phyloP scores from a whole-genome alignment of 2,888 invertebrate species.

The Rhaphigaster nebulosa region DNA sequence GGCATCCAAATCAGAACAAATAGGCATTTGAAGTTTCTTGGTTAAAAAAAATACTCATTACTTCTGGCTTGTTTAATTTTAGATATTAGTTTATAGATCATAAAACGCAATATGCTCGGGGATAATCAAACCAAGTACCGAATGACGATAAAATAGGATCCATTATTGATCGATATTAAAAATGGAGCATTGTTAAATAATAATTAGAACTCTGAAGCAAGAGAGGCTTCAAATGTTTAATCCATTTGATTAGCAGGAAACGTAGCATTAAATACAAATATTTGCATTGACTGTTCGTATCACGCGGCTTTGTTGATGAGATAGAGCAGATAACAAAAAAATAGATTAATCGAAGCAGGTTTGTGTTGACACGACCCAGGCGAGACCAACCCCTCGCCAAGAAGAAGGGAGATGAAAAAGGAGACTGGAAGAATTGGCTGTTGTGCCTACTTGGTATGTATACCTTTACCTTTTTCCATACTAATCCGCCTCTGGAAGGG shows the following conservation, averaged over 20 bases:
- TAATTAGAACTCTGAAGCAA: too few relatives aligned
- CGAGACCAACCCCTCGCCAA: neutral
- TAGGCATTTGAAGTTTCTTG: too few relatives aligned
- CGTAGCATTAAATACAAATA: neutral
- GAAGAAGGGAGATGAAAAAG: neutral
- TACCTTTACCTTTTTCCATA: conserved; percentile 28
- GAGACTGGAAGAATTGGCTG: neutral
- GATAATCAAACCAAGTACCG: neutral
- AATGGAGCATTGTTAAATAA: too few relatives aligned
- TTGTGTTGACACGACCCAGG: neutral
- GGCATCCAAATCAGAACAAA: too few relatives aligned
- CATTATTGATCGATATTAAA: too few relatives aligned
- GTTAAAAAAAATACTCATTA: too few relatives aligned
- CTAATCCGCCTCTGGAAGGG: neutral
- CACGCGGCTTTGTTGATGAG: neutral
- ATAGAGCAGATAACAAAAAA: neutral
- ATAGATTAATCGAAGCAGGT: neutral
- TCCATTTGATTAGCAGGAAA: neutral
- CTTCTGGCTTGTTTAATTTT: too few relatives aligned
- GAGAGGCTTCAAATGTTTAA: neutral
- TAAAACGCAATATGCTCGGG: neutral
- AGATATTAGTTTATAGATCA: too few relatives aligned
- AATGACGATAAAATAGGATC: too few relatives aligned
- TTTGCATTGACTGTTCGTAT: neutral
- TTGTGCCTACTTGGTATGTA: conserved; percentile 37